A percentile compares a stretch with the other conserved stretches of the same genome.
Conservation (phyloP, 2,888 invertebrate species). For the Drosophila acutilabella region DNA sequence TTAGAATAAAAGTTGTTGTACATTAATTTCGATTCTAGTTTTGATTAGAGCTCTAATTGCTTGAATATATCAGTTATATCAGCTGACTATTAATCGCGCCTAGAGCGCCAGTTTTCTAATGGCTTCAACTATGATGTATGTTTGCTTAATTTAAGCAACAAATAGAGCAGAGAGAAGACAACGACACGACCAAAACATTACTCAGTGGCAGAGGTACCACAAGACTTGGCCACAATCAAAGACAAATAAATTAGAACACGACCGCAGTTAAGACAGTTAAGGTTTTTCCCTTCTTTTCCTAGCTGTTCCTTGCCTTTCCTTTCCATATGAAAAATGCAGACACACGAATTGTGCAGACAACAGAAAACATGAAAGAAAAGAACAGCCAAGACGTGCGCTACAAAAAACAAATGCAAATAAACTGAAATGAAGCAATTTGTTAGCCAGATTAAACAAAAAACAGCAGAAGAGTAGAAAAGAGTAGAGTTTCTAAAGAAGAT, state of each 20-base stretch:
- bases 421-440: conserved; percentile 81
- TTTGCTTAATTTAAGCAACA: conserved; percentile 64
- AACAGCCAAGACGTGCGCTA: conserved; percentile 52
- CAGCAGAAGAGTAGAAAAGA: conserved; percentile 8
- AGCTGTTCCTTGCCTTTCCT: not conserved
- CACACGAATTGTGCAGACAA: conserved; percentile 58
- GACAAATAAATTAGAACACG: conserved; percentile 81
- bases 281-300: conserved; percentile 28
- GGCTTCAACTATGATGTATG: conserved; percentile 70
- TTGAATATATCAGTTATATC: conserved; percentile 61
- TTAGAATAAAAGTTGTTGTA: conserved; percentile 57
- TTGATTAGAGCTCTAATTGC: conserved; percentile 75
- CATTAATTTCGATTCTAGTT: conserved; percentile 63
- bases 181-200: conserved; percentile 61
- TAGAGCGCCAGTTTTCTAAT: conserved; percentile 63
- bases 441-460: conserved; percentile 72
- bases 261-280: conserved; percentile 60
- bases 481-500: conserved; percentile 48
- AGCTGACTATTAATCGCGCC: conserved; percentile 44
- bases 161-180: conserved; percentile 18
- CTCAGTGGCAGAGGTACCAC: conserved; percentile 27
- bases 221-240: conserved; percentile 77
- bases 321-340: conserved; percentile 30
- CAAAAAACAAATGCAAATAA: conserved; percentile 76
- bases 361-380: conserved; percentile 2